A percentile compares a stretch with the other conserved stretches of the same genome.
These are phyloP conservation scores for Escarpia spicata DNA, from an alignment of 2,888 invertebrate species.

Conservation along the genomic window DNA sequence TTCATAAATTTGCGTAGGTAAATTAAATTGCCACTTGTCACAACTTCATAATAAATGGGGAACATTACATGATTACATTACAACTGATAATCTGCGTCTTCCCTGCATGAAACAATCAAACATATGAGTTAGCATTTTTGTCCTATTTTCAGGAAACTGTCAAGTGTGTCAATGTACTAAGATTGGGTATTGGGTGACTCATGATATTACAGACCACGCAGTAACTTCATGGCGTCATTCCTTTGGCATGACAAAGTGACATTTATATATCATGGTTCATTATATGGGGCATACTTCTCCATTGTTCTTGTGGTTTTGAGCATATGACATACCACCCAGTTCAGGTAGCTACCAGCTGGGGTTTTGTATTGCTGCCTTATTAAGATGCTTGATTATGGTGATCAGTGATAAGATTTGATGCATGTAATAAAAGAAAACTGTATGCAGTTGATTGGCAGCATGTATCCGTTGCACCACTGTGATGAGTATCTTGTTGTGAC, in stretches of 20 bases:
- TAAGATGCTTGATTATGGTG: neutral
- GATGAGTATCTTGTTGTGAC: neutral
- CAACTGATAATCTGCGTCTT: neutral
- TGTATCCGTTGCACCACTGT: neutral
- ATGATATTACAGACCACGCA: neutral
- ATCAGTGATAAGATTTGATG: neutral
- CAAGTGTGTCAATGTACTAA: neutral
- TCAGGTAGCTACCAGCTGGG: neutral
- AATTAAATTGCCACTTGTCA: neutral
- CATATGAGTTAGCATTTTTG: too few species aligned
- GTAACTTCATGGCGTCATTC: neutral
- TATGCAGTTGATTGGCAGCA: neutral
- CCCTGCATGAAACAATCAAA: neutral
- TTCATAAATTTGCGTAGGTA: neutral
- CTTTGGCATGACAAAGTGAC: neutral
- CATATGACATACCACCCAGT: neutral
- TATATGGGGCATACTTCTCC: neutral
- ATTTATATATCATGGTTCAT: neutral
- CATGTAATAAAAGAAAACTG: neutral
- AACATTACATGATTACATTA: neutral
- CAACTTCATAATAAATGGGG: too few species aligned
- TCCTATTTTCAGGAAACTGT: neutral
- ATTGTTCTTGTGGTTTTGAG: neutral
- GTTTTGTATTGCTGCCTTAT: neutral
- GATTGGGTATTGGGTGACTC: neutral